Conservation (phyloP, 2,113 vertebrate species). For the Apteryx mantelli region DNA sequence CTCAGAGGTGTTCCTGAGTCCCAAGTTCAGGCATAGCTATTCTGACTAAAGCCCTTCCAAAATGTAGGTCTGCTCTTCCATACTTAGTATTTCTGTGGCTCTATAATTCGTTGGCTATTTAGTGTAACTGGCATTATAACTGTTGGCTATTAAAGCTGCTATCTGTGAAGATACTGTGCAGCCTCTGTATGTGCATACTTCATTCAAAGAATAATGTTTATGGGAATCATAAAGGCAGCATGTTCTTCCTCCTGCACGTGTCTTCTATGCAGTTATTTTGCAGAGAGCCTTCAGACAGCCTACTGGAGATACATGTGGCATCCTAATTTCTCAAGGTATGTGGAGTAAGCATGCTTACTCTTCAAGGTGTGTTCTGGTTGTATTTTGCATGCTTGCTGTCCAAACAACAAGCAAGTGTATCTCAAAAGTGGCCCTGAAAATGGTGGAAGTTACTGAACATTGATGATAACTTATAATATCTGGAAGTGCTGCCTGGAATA, state of each 20-base stretch:
- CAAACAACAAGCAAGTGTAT: background rate
- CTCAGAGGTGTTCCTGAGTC: background rate
- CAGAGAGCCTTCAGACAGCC: background rate
- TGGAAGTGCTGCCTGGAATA: background rate
- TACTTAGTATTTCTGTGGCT: background rate
- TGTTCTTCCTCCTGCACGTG: background rate
- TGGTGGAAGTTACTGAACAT: background rate
- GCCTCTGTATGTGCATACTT: background rate
- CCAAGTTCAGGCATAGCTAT: background rate
- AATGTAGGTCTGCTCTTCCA: rapidly evolving
- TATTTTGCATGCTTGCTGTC: background rate
- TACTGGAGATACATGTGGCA: background rate
- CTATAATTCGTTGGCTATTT: background rate
- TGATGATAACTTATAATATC: background rate
- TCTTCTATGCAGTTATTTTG: background rate
- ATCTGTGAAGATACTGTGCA: background rate
- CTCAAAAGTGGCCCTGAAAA: background rate
- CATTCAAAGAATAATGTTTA: background rate
- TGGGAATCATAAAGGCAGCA: background rate
- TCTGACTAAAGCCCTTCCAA: background rate
- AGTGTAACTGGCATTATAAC: background rate
- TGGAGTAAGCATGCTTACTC: background rate
- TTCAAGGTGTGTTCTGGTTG: background rate
- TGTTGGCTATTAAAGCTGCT: background rate
- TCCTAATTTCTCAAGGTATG: background rate